Evolutionary conservation across 2,113 vertebrate genomes (phyloP).

Genomic region (Scopus umbretta): DNA sequence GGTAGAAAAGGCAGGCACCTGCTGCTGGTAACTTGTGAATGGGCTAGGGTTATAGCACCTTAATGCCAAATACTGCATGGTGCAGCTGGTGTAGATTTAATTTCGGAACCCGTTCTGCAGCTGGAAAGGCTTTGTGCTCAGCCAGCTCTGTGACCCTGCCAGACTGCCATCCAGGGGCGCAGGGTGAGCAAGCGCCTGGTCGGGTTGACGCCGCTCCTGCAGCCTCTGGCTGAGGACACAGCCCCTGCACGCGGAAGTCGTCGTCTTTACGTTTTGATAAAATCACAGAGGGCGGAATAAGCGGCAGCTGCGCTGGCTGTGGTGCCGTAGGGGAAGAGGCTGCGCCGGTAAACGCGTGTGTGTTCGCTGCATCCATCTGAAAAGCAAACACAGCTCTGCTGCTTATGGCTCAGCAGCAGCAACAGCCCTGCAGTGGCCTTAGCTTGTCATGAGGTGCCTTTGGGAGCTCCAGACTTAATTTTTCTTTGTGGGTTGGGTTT

Average conservation of each 20-base stretch:
- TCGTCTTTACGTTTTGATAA: rapidly evolving
- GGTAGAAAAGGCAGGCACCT: not conserved
- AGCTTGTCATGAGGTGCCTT: rapidly evolving
- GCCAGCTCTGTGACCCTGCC: not conserved
- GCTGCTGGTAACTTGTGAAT: not conserved
- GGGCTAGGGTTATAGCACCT: not conserved
- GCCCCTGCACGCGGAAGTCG: rapidly evolving
- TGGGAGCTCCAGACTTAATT: not conserved
- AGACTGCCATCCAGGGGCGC: not conserved
- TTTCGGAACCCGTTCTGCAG: not conserved
- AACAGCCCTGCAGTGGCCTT: not conserved
- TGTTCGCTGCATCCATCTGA: not conserved
- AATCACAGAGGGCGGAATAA: rapidly evolving
- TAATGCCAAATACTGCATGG: rapidly evolving
- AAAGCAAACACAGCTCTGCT: not conserved
- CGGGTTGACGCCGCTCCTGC: rapidly evolving
- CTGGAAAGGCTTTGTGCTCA: not conserved
- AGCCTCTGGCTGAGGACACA: not conserved
- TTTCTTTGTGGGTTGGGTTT: too few relatives aligned
- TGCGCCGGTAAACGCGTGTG: rapidly evolving
- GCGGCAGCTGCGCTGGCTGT: rapidly evolving
- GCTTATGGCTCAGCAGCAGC: rapidly evolving
- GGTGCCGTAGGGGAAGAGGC: not conserved
- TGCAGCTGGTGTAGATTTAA: not conserved
- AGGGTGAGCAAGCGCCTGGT: rapidly evolving